These are phyloP conservation scores for Euphonia xanthogaster DNA, from an alignment of 2,797 vertebrate genomes.

Conservation along the genomic window DNA sequence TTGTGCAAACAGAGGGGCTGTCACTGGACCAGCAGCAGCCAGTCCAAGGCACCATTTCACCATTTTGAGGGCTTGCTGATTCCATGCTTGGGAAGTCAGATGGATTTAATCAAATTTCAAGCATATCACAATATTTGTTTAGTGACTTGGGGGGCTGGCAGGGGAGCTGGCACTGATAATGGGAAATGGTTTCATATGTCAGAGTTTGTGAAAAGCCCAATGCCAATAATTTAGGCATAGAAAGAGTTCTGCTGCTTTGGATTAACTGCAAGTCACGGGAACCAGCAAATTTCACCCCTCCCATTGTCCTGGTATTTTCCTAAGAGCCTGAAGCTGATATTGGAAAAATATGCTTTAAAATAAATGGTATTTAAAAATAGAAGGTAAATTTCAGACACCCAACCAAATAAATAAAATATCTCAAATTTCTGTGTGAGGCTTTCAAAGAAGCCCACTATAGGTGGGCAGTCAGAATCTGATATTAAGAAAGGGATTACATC, in stretches of 20 bases:
- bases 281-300: background rate
- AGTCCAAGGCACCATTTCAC: background rate
- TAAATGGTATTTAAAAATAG: background rate
- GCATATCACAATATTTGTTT: constrained; percentile 62
- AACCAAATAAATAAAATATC: background rate
- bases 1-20: constrained; percentile 15
- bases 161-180: constrained; percentile 57
- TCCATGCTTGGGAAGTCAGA: constrained; percentile 64
- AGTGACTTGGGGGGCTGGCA: constrained; percentile 16
- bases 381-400: background rate
- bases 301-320: background rate
- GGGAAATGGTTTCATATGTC: constrained; percentile 53
- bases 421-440: background rate
- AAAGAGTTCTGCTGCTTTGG: constrained; percentile 32
- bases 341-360: background rate
- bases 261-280: constrained; percentile 12
- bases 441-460: background rate
- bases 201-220: constrained; percentile 49
- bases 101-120: constrained; percentile 71
- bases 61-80: constrained; percentile 14
- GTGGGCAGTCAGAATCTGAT: background rate
- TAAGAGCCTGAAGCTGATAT: background rate
- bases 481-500: background rate
- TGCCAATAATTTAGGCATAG: constrained; percentile 28
- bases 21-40: constrained; percentile 8